Percentiles rank a stretch among this genome's conserved stretches.
Conservation (phyloP, 2,113 vertebrate genomes). For the Nyctibius bracteatus region DNA sequence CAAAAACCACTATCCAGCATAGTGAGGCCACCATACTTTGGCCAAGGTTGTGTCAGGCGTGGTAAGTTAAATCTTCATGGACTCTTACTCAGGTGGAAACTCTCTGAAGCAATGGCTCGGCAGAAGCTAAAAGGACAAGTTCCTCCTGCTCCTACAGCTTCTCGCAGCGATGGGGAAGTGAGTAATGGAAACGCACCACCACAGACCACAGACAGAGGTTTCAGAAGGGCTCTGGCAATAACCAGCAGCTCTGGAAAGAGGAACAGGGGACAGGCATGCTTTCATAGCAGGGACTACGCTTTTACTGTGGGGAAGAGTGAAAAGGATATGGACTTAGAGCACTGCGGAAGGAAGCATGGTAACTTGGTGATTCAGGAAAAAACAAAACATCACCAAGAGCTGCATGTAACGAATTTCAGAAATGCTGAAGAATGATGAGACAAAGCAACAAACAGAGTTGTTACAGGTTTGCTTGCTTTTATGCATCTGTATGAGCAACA, state of each 20-base stretch:
- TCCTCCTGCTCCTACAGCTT: background rate
- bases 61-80: background rate
- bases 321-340: background rate
- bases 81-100: background rate
- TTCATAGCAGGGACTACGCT: background rate
- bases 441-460: background rate
- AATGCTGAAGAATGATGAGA: accelerated
- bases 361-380: background rate
- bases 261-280: background rate
- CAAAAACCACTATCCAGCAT: background rate
- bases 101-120: background rate
- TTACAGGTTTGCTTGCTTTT: background rate
- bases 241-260: conserved; percentile 5
- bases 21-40: background rate
- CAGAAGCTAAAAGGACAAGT: background rate
- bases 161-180: background rate
- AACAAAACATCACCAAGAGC: background rate
- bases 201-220: background rate
- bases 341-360: background rate
- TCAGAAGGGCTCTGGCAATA: background rate
- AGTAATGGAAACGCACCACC: background rate
- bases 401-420: background rate
- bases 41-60: background rate
- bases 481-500: background rate
- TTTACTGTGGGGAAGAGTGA: background rate